Evolutionary conservation across 2,113 vertebrate species (phyloP).

Genomic region (Penelope pileata): DNA sequence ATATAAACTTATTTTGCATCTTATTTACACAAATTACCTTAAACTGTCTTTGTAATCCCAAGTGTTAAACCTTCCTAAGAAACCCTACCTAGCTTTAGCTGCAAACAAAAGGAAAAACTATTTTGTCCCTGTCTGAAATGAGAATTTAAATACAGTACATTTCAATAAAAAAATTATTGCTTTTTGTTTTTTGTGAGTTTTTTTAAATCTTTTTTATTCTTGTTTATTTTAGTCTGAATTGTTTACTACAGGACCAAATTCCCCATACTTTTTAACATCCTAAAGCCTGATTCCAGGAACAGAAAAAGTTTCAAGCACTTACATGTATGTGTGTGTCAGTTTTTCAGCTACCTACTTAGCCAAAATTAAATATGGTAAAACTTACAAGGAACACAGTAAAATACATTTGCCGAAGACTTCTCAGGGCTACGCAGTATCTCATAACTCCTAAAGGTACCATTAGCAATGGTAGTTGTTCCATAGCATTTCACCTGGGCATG

Average conservation of each 20-base stretch:
- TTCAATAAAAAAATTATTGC: background rate
- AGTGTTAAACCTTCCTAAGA: background rate
- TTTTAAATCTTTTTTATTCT: background rate
- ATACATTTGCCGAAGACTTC: background rate
- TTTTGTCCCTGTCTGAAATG: background rate
- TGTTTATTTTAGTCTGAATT: background rate
- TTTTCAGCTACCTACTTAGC: background rate
- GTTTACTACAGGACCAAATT: background rate
- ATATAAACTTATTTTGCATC: background rate
- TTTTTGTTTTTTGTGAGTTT: background rate
- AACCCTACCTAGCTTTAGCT: background rate
- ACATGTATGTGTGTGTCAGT: background rate
- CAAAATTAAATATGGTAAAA: background rate
- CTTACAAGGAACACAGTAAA: background rate
- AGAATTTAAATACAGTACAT: background rate
- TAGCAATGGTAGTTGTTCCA: background rate
- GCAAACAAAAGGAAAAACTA: background rate
- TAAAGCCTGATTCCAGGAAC: background rate
- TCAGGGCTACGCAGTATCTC: background rate
- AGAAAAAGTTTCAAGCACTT: background rate
- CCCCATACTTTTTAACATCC: fast-evolving
- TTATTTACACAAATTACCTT: background rate
- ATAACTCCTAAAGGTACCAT: background rate
- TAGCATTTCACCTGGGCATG: background rate
- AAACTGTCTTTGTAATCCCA: background rate